Evolutionary conservation across 2,113 vertebrate genomes (phyloP), one percentile per base, ranked within the genome.

Genomic region (Carassius auratus): DNA sequence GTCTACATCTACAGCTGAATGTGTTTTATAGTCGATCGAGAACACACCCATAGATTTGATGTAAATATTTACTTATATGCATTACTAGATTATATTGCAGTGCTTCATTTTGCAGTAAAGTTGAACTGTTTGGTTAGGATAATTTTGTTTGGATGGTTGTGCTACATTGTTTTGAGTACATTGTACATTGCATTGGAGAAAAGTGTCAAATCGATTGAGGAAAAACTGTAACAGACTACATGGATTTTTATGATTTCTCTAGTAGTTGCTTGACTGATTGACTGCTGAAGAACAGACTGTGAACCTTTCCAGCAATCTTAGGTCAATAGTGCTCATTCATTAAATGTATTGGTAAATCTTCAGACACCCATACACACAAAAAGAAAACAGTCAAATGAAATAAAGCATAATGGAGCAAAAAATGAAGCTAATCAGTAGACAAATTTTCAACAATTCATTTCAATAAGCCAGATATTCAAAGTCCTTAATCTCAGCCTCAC

Each of bases 291-390:
- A 2, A 75, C 57, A 38, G 9, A 8, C n/a, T 59, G 8, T 92
- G 87, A 91, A 89, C 87, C 89, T 91, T 55, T 59, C 76, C 19
- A 78, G 52, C 5, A 78, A 8, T 78, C 8, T 36, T 33, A 14
- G 17, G 50, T 68, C 33, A 59, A 61, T 61, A 30, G 33, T 12
- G 12, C 52, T 36, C 42, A 66, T 68, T 81, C 23, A 81, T 17
- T 23, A 81, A 81, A 68, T 19, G n/a, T 23, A 14, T 66, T 81
- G 8, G 61, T 66, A n/a, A 45, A 45, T 79, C 38, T 79, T 23
- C 8, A 71, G 15, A 21, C 33, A 38, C 36, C 10, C 33, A 38
- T 1, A 36, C 30, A 33, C 74, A 17, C 23, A 10, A 4, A 30
- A 55, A 75, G 12, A 26, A 50, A 75, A 75, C n/a, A 75, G 57